phyloP scores from a whole-genome alignment of 1,140 invertebrate species.

The Neomicropteryx cornuta region DNA sequence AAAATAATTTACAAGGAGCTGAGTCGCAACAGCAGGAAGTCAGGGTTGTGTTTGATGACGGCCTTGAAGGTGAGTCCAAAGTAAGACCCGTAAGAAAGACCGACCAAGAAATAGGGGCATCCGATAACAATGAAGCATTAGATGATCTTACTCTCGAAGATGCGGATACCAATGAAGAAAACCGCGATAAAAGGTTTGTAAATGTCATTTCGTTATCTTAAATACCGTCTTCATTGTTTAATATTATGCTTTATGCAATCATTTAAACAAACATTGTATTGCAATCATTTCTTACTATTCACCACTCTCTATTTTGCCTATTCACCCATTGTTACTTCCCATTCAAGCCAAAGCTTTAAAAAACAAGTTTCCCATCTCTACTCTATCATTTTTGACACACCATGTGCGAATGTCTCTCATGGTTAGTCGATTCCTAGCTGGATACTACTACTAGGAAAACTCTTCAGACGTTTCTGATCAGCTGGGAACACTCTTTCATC shows the following conservation, averaged over 20 bases:
- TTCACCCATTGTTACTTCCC: too few relatives aligned
- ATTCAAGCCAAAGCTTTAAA: too few relatives aligned
- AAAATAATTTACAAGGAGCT: constrained; percentile 36
- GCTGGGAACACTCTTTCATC: too few relatives aligned
- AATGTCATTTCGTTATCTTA: constrained; percentile 5
- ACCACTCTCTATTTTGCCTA: too few relatives aligned
- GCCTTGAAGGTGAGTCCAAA: constrained; percentile 28
- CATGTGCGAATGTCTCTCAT: too few relatives aligned
- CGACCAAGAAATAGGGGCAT: constrained; percentile 42
- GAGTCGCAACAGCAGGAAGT: constrained; percentile 52
- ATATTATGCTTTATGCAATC: background rate
- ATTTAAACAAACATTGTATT: too few relatives aligned
- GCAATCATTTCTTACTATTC: too few relatives aligned
- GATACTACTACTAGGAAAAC: too few relatives aligned
- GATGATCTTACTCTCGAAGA: constrained; percentile 51
- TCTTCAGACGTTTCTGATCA: too few relatives aligned
- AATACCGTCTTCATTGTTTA: background rate
- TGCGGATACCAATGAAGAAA: constrained; percentile 56
- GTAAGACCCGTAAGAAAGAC: constrained; percentile 25
- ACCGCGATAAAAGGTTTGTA: constrained; percentile 66
- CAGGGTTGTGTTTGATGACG: constrained; percentile 48
- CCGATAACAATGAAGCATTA: constrained; percentile 38
- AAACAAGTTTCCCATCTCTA: too few relatives aligned
- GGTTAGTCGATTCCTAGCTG: too few relatives aligned
- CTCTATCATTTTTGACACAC: too few relatives aligned